Percentiles rank a stretch among this genome's conserved stretches.
phyloP scores from a whole-genome alignment of 2,888 invertebrate genomes.

The Thera obeliscata region DNA sequence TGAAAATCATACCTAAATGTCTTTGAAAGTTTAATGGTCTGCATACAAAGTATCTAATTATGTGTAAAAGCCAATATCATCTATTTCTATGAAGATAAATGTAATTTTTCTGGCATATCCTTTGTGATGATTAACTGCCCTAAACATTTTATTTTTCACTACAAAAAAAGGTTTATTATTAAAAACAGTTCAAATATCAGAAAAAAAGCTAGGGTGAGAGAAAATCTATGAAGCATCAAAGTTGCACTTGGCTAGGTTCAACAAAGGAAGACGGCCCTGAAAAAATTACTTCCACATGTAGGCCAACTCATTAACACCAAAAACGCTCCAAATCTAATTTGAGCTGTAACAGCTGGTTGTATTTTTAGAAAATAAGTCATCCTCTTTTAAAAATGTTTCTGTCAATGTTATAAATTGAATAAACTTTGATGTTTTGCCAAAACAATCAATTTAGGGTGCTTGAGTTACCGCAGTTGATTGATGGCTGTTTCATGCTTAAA shows the following conservation, averaged over 20 bases:
- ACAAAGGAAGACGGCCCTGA: neutral
- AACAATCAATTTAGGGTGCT: conserved; percentile 32
- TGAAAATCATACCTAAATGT: neutral
- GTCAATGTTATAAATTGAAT: conserved; percentile 50
- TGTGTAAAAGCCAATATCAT: neutral
- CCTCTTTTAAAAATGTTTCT: conserved; percentile 39
- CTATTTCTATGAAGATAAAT: neutral
- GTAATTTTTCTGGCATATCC: no score
- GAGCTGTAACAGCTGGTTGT: conserved; percentile 43
- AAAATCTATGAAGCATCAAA: no score
- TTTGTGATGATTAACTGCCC: no score
- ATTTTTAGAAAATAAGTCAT: conserved; percentile 46
- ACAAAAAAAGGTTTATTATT: no score
- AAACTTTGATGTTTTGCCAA: conserved; percentile 55
- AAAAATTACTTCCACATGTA: neutral
- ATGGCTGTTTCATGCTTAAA: conserved; percentile 5
- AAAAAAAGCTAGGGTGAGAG: no score
- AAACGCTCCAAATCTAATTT: conserved; percentile 12
- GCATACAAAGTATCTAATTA: neutral
- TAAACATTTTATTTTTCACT: no score
- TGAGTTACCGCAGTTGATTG: conserved; percentile 11
- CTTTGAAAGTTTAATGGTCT: neutral
- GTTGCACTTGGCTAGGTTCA: neutral
- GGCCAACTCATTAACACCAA: conserved; percentile 22
- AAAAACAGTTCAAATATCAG: no score